Base-by-base conservation (phyloP, 2,113 vertebrate species). In the Monarcha castaneiventris region DNA sequence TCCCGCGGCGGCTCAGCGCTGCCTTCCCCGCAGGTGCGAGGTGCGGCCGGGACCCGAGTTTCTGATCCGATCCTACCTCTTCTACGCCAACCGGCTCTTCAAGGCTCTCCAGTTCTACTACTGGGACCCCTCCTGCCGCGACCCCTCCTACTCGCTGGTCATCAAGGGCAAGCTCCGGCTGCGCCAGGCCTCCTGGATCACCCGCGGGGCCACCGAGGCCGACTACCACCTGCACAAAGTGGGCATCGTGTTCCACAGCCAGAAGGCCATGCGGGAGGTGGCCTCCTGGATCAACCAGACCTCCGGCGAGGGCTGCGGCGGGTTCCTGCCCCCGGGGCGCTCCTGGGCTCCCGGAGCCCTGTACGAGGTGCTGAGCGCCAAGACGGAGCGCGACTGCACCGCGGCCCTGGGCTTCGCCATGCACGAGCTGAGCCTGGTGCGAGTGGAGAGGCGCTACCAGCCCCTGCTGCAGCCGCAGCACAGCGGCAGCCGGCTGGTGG, bases 161-260 rank as follows among this genome's bases (percentile, higher is more conserved):
- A 98, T 99, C 97, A 98, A 98, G 95, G 99, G 99, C 87, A 99
- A 98, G 94, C 90, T 99, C 5, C 98, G 98, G 21, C 98, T 99
- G 71, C 98, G 98, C 49, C 98, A 98, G 95, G 98, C 99, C 78
- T 99, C 99, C 93, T 99, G 99, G 99, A 98, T 99, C 97, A 99
- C 98, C 59, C 97, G 78, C 0, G 99, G 99, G 2, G 99, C 97
- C 93, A 99, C 98, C 0, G 98, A 99, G 94, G 98, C 99, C 0
- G 98, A 99, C 74, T 99, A 99, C 91, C 98, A 98, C 56, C 98
- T 99, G 46, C 98, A 98, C 97, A 99, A 98, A 92, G 98, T 99
- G 25, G 98, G 98, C 68, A 96, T 99, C 4, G 98, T 99, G 39
- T 98, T 99, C 90, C 98, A 99, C 98, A 99, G 98, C 93, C 95